These are phyloP conservation scores for Lepus oiostolus DNA, from an alignment of 2,797 vertebrate genomes.

Conservation along the genomic window DNA sequence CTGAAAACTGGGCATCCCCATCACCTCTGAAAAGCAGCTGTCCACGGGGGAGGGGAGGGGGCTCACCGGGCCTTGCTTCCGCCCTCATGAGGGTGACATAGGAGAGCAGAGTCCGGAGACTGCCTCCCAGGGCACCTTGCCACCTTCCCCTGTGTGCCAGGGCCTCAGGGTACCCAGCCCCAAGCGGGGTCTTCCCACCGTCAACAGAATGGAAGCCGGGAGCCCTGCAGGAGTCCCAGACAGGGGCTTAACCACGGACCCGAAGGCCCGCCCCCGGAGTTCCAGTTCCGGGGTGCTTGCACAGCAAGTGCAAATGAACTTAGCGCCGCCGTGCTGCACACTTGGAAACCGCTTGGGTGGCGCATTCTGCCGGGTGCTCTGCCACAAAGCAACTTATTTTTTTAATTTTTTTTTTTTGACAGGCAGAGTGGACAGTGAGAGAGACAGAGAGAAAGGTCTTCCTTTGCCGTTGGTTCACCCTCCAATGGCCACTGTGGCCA, in stretches of 20 bases:
- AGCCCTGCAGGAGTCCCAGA: too few species aligned
- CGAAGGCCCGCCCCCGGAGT: too few species aligned
- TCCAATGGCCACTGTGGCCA: too few species aligned
- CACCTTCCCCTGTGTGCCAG: background rate
- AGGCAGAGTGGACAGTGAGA: too few species aligned
- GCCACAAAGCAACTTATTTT: background rate
- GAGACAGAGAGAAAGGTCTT: too few species aligned
- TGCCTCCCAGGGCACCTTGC: background rate
- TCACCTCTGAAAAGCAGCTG: background rate
- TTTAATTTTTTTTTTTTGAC: too few species aligned
- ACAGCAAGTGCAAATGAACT: background rate
- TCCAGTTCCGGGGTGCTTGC: too few species aligned
- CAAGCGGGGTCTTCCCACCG: background rate
- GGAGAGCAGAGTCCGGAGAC: background rate
- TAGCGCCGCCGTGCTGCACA: background rate
- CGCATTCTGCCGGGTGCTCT: background rate
- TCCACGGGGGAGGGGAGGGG: too few species aligned
- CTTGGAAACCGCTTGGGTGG: background rate
- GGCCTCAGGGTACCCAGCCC: background rate
- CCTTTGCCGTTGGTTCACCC: too few species aligned
- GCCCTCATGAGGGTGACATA: accelerated
- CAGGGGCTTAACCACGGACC: too few species aligned
- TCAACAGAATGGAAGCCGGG: too few species aligned
- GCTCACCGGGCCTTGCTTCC: too few species aligned
- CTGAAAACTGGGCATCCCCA: background rate